phyloP scores from a whole-genome alignment of 2,888 invertebrate species.

The Campoplex nolae region DNA sequence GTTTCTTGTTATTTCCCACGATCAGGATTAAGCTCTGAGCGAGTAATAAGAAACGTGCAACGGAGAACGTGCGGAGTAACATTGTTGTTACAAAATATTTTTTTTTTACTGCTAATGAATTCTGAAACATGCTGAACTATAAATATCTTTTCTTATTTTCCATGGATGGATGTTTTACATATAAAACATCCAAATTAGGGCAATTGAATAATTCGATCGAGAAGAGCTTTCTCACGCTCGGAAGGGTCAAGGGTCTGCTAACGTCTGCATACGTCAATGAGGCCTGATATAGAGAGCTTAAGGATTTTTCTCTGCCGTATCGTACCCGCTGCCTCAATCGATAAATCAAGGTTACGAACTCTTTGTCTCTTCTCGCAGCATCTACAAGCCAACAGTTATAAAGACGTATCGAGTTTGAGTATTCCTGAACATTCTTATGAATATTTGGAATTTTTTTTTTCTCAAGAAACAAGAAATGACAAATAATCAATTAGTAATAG shows the following conservation, averaged over 20 bases:
- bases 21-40: neutral
- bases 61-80: neutral
- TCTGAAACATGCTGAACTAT: neutral
- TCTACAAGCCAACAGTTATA: neutral
- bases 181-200: neutral
- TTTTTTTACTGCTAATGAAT: neutral
- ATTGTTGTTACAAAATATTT: neutral
- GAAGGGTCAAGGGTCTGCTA: constrained; percentile 41
- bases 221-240: constrained; percentile 40
- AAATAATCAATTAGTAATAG: too few relatives aligned
- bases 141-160: neutral
- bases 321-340: constrained; percentile 40
- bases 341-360: constrained; percentile 59
- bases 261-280: constrained; percentile 47
- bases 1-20: neutral
- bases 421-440: neutral
- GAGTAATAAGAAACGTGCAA: neutral
- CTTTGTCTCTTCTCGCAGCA: constrained; percentile 29
- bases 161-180: too few relatives aligned
- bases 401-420: neutral
- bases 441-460: neutral
- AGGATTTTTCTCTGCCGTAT: constrained; percentile 16
- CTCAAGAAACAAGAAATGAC: neutral
- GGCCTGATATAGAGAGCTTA: constrained; percentile 21
- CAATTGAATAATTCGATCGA: constrained; percentile 38